Conservation (phyloP, 2,113 vertebrate genomes). For the Python bivittatus region DNA sequence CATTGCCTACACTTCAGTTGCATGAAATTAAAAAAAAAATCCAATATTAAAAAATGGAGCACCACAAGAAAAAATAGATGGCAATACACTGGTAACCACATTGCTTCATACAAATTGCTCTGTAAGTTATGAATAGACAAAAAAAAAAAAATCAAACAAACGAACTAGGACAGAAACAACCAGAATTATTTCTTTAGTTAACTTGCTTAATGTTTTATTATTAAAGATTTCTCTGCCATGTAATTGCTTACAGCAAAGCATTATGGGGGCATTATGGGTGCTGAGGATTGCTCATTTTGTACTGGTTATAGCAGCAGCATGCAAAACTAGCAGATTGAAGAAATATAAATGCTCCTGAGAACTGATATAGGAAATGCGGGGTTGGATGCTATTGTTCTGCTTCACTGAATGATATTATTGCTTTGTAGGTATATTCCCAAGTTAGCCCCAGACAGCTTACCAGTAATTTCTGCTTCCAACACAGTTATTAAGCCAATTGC, state of each 20-base stretch:
- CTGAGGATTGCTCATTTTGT: too few species aligned
- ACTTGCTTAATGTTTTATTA: not conserved
- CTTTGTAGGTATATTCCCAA: not conserved
- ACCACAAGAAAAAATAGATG: too few species aligned
- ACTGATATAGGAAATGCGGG: too few species aligned
- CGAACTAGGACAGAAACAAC: too few species aligned
- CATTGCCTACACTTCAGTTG: not conserved
- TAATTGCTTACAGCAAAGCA: not conserved
- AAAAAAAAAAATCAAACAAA: too few species aligned
- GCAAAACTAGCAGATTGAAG: not conserved
- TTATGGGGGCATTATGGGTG: too few species aligned
- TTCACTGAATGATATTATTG: not conserved
- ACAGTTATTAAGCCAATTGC: conserved; percentile 85
- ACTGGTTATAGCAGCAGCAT: too few species aligned
- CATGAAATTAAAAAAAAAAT: not conserved
- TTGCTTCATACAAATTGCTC: too few species aligned
- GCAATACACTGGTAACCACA: too few species aligned
- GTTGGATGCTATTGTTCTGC: not conserved
- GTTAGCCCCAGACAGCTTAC: conserved; percentile 60
- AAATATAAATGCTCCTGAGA: too few species aligned
- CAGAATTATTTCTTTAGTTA: not conserved
- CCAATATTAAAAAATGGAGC: too few species aligned
- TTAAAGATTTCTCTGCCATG: not conserved
- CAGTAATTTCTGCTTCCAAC: conserved; percentile 82
- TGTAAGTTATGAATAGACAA: too few species aligned